phyloP scores from a whole-genome alignment of 2,797 vertebrate species.

The Gorsachius magnificus region DNA sequence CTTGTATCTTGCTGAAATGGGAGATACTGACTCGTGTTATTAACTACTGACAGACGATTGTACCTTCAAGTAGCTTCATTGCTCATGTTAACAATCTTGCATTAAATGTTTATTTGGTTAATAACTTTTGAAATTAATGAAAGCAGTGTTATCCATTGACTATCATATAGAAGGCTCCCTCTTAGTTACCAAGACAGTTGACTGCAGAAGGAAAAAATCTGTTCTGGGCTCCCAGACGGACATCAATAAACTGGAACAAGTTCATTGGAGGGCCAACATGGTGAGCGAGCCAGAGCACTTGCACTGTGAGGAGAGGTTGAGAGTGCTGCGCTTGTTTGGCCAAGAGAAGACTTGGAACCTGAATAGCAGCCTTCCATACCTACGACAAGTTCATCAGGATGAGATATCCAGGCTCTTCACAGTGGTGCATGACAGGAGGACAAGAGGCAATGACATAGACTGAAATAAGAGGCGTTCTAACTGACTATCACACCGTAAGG shows the following conservation, averaged over 20 bases:
- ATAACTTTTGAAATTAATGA: not conserved
- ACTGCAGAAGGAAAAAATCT: not conserved
- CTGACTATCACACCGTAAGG: not conserved
- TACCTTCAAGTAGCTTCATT: not conserved
- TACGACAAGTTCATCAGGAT: not conserved
- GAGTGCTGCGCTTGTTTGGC: not conserved
- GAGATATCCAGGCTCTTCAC: not conserved
- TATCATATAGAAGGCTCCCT: not conserved
- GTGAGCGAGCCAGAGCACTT: not conserved
- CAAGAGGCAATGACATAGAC: not conserved
- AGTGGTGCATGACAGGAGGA: accelerated
- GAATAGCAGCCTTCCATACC: not conserved
- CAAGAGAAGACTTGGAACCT: not conserved
- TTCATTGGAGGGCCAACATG: not conserved
- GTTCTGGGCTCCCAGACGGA: not conserved
- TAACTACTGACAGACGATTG: not conserved
- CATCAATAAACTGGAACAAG: not conserved
- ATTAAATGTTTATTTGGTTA: not conserved
- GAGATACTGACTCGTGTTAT: not conserved
- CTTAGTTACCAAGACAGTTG: not conserved
- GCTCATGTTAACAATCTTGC: not conserved
- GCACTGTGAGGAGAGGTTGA: not conserved
- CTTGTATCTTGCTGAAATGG: not conserved
- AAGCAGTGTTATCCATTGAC: not conserved
- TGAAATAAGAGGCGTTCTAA: accelerated